Conservation (phyloP, 1,140 invertebrate genomes). For the Drosophila novamexicana region DNA sequence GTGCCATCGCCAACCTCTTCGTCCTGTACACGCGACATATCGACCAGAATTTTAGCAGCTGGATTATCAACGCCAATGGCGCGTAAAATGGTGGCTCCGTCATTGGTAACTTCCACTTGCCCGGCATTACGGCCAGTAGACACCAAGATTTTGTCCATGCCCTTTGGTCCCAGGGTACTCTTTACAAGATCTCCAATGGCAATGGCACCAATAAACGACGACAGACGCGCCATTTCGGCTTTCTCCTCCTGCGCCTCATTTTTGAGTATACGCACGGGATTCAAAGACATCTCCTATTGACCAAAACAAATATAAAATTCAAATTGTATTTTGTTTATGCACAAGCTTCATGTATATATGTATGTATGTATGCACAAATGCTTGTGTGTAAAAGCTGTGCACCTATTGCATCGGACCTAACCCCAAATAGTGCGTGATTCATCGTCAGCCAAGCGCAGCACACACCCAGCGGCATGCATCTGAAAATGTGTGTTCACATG, state of each 20-base stretch:
- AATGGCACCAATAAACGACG: conserved; percentile 98
- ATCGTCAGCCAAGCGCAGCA: conserved; percentile 32
- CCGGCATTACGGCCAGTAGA: conserved; percentile 92
- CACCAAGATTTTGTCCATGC: conserved; percentile 99
- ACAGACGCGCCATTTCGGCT: conserved; percentile 97
- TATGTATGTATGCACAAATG: conserved; percentile 23
- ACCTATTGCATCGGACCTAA: conserved; percentile 34
- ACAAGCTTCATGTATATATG: conserved; percentile 2
- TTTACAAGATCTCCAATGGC: conserved; percentile 99
- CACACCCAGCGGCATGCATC: conserved; percentile 32
- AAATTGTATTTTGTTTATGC: conserved; percentile 25
- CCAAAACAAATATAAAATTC: conserved; percentile 10
- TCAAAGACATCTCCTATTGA: conserved; percentile 91
- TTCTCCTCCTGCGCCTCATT: conserved; percentile 99
- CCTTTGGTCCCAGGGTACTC: conserved; percentile 99
- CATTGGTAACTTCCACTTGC: conserved; percentile 98
- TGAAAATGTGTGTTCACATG: conserved; percentile 3
- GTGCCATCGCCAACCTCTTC: conserved; percentile 99
- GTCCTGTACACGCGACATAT: conserved; percentile 99
- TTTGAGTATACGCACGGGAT: conserved; percentile 97
- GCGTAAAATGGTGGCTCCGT: conserved; percentile 99
- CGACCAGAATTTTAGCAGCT: conserved; percentile 98
- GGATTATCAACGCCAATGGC: conserved; percentile 99
- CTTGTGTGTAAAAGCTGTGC: conserved; percentile 16
- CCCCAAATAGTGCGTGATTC: conserved; percentile 54